A percentile compares a stretch with the other conserved stretches of the same genome.
Evolutionary conservation across 2,888 invertebrate species (phyloP).

Genomic region (Caenorhabditis plicata): DNA sequence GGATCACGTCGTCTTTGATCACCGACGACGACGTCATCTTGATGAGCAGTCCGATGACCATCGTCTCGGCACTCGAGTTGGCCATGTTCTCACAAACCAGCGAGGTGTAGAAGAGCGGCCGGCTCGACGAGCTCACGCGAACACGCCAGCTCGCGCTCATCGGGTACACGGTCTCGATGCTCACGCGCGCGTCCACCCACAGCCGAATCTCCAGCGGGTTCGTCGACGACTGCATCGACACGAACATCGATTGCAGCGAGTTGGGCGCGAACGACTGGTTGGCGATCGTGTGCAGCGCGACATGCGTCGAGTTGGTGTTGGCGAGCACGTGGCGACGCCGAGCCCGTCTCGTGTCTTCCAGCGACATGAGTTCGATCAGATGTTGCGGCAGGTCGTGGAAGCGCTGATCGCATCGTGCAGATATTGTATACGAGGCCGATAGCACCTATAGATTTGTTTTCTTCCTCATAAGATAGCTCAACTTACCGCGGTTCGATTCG

Average conservation of each 20-base stretch:
- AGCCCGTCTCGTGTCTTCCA: too few relatives aligned
- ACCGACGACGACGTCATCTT: conserved; percentile 22
- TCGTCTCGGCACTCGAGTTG: conserved; percentile 22
- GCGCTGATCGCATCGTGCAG: conserved; percentile 42
- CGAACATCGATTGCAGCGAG: conserved; percentile 50
- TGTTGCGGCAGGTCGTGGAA: conserved; percentile 47
- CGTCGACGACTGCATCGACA: conserved; percentile 29
- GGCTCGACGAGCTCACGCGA: conserved; percentile 35
- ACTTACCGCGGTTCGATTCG: too few relatives aligned
- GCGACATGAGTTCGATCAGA: conserved; percentile 17
- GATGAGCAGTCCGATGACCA: conserved; percentile 22
- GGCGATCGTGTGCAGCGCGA: conserved; percentile 43
- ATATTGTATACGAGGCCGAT: conserved; percentile 41
- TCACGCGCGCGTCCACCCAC: conserved; percentile 56
- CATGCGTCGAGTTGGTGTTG: too few relatives aligned
- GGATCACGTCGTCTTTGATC: conserved; percentile 21
- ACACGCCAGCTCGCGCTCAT: conserved; percentile 48
- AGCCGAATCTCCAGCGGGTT: conserved; percentile 31
- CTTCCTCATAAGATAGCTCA: too few relatives aligned
- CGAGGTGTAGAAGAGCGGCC: conserved; percentile 46
- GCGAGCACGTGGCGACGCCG: too few relatives aligned
- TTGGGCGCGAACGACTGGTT: conserved; percentile 48
- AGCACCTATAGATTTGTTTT: conserved; percentile 29
- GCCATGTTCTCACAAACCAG: conserved; percentile 34
- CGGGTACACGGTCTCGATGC: conserved; percentile 49